Base-by-base conservation (phyloP, 2,888 invertebrate species). In the Eurytoma californica region DNA sequence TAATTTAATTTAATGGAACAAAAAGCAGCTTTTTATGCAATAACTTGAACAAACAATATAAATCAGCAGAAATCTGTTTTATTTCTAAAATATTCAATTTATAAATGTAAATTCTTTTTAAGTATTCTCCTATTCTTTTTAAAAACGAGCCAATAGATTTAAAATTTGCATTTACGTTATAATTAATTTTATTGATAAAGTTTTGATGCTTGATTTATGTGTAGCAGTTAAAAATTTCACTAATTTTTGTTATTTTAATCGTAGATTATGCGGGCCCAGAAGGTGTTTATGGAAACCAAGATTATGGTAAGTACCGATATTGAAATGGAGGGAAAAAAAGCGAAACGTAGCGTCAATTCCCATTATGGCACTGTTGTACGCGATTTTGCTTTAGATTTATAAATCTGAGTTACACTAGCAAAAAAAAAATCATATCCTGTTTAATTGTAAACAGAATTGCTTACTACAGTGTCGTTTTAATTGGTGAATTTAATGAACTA, bases 241-340 rank as follows among this genome's bases (percentile, higher is more conserved):
- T 75, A 74, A 78, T 65, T 47, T 68, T 63, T 5, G 13, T 18
- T 79, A 20, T 82, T 83, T 53, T 83, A 63, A 57, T 87, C 85
- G 3, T 85, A 90, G 90, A 90, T 85, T 90, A 90, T 85, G 82
- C 88, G 82, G 86, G 83, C 85, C 89, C 87, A 85, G 89, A 87
- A 82, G 80, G 57, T 77, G 87, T 88, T 83, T 88, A 89, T 78
- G 90, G 90, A 82, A 88, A 87, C 83, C 88, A 88, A 83, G 89
- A 89, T 83, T 89, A 90, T 84, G 90, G 90, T 90, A 87, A 90
- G 90, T 90, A 89, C 88, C 81, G 82, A 60, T 84, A 78, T 73
- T 82, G 66, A 82, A 78, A 65, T 30, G 74, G 67, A 67, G 74
- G 39, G 63, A 58, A 73, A 68, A 68, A 70, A 73, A 49, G 30